These are phyloP conservation scores for Neogale vison DNA, from an alignment of 2,113 vertebrate species.

Conservation along the genomic window DNA sequence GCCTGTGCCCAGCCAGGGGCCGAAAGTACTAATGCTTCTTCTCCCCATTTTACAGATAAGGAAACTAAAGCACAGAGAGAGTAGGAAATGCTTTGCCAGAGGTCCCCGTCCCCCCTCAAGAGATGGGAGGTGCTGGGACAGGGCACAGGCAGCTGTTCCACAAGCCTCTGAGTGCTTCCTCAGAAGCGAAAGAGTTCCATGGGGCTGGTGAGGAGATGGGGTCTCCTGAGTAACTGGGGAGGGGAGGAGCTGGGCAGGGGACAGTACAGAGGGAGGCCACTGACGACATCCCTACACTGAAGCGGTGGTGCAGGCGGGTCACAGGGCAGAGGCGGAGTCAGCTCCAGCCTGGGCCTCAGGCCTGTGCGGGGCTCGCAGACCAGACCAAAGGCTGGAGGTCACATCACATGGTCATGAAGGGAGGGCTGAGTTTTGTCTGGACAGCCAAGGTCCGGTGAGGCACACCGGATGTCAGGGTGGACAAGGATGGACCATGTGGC, in stretches of 20 bases:
- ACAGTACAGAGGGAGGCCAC: neutral
- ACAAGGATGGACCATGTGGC: neutral
- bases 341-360: too few relatives aligned
- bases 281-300: neutral
- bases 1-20: neutral
- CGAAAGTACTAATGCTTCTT: neutral
- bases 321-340: fast-evolving
- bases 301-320: too few relatives aligned
- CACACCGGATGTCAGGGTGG: fast-evolving
- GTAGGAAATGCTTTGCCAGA: neutral
- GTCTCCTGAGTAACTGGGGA: fast-evolving
- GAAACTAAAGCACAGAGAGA: neutral
- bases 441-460: neutral
- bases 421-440: too few relatives aligned
- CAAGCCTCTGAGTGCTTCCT: neutral
- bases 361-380: neutral
- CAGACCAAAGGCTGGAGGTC: neutral
- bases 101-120: neutral
- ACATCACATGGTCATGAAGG: neutral
- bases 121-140: neutral
- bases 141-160: neutral
- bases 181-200: neutral
- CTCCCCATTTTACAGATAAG: neutral
- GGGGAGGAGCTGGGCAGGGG: neutral
- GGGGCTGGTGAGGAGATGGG: neutral